Evolutionary conservation across 2,113 vertebrate genomes (phyloP).

Genomic region (Sterrhoptilus dennistouni): DNA sequence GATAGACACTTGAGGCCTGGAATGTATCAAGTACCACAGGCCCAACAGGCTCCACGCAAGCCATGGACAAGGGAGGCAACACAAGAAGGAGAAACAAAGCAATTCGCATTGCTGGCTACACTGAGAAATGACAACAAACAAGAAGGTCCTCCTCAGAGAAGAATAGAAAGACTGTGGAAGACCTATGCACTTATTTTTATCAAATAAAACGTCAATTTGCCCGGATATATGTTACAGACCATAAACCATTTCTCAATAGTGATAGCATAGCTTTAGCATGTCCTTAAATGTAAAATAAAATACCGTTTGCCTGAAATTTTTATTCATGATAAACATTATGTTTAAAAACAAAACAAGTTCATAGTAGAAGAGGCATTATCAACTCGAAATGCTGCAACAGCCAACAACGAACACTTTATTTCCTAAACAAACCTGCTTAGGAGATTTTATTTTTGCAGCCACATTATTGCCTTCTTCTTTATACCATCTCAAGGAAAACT

Average conservation of each 20-base stretch:
- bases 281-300: neutral
- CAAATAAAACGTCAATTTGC: neutral
- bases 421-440: neutral
- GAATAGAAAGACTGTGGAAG: neutral
- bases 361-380: neutral
- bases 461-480: neutral
- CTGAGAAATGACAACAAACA: neutral
- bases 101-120: neutral
- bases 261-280: neutral
- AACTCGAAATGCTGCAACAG: neutral
- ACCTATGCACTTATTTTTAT: neutral
- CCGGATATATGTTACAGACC: neutral
- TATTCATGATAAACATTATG: neutral
- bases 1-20: neutral
- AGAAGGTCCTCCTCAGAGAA: neutral
- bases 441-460: neutral
- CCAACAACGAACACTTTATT: neutral
- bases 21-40: neutral
- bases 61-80: neutral
- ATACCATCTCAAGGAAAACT: neutral
- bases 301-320: neutral
- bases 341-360: neutral
- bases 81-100: neutral
- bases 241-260: neutral
- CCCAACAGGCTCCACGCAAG: neutral